These are phyloP conservation scores for Spodoptera frugiperda DNA, from an alignment of 1,140 invertebrate species.

Conservation along the genomic window DNA sequence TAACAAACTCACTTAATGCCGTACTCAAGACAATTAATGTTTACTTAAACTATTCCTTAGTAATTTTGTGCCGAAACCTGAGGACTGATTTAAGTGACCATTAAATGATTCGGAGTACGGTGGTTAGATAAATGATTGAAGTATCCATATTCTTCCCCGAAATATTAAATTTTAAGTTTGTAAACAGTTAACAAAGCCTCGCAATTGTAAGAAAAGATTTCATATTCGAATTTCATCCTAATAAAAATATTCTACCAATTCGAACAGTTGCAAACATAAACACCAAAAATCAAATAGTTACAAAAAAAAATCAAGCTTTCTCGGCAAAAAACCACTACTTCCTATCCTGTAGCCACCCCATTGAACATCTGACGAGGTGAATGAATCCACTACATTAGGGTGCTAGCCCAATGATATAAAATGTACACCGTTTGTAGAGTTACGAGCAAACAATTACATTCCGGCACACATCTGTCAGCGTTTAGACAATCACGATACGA, in stretches of 20 bases:
- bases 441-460: slow-evolving; percentile 82
- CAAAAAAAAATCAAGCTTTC: slow-evolving; percentile 64
- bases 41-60: no score
- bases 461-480: slow-evolving; percentile 84
- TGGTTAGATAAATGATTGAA: no score
- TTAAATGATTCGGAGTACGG: no score
- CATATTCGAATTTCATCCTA: not conserved
- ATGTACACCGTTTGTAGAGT: slow-evolving; percentile 72
- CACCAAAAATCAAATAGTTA: slow-evolving; percentile 71
- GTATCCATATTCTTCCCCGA: no score
- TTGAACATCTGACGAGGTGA: slow-evolving; percentile 85
- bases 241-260: slow-evolving; percentile 1
- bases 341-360: slow-evolving; percentile 69
- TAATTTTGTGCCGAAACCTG: no score
- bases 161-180: no score
- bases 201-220: no score
- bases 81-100: no score
- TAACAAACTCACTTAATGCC: no score
- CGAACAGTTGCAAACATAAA: slow-evolving; percentile 49
- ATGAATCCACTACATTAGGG: slow-evolving; percentile 78
- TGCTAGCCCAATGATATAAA: slow-evolving; percentile 79
- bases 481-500: slow-evolving; percentile 86
- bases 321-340: slow-evolving; percentile 64
- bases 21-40: no score
- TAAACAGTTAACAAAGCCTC: no score